These are phyloP conservation scores for Trilocha varians DNA, from an alignment of 2,888 invertebrate genomes.

Conservation along the genomic window DNA sequence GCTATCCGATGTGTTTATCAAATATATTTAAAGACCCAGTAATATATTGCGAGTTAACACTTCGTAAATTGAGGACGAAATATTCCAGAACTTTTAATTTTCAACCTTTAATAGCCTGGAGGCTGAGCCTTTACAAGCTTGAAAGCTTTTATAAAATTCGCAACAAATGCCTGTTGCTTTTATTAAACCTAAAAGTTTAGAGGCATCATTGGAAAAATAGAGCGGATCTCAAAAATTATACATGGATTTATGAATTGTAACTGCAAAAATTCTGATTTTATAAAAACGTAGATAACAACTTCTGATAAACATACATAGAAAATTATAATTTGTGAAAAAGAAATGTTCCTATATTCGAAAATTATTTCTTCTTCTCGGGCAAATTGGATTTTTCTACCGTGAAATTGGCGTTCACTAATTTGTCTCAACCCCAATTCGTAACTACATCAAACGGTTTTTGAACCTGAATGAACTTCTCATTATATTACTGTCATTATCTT, in stretches of 20 bases:
- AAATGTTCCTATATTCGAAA: neutral
- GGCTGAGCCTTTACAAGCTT: too few relatives aligned
- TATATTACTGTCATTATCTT: neutral
- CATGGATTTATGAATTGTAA: too few relatives aligned
- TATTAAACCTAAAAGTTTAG: too few relatives aligned
- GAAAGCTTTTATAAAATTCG: too few relatives aligned
- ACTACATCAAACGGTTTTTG: neutral
- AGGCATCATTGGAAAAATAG: too few relatives aligned
- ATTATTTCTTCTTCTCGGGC: neutral
- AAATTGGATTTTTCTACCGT: neutral
- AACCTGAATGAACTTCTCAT: neutral
- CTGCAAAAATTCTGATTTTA: too few relatives aligned
- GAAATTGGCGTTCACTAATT: neutral
- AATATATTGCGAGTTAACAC: conserved; percentile 47
- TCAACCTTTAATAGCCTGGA: too few relatives aligned
- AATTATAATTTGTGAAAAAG: neutral
- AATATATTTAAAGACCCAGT: conserved; percentile 25
- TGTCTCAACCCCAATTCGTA: neutral
- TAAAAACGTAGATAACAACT: too few relatives aligned
- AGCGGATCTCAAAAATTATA: too few relatives aligned
- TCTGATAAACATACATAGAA: neutral
- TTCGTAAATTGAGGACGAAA: conserved; percentile 52
- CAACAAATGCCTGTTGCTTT: too few relatives aligned
- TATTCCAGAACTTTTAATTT: too few relatives aligned
- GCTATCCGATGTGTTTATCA: conserved; percentile 24